These are phyloP conservation scores for Myzus persicae DNA, from an alignment of 1,140 invertebrate species.

Conservation along the genomic window DNA sequence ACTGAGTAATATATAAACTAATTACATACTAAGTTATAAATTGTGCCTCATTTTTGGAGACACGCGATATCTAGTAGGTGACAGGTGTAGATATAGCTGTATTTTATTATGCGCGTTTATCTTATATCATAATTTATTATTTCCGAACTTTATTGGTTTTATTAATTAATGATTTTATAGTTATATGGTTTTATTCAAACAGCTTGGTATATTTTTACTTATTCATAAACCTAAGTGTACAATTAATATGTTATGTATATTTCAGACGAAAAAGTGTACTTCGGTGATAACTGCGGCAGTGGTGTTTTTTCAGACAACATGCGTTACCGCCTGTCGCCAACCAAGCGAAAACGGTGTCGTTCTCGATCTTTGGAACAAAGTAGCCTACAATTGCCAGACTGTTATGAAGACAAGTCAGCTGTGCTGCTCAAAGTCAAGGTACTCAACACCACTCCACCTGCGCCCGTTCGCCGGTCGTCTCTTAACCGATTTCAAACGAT, in stretches of 20 bases:
- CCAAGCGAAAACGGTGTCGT: conserved; percentile 46
- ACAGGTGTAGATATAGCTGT: too few species aligned
- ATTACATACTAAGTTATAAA: too few species aligned
- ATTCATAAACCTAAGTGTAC: neutral
- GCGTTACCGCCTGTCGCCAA: conserved; percentile 42
- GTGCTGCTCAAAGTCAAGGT: conserved; percentile 39
- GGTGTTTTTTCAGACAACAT: conserved; percentile 5
- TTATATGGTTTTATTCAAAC: neutral
- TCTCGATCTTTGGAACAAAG: conserved; percentile 10
- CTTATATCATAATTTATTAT: neutral
- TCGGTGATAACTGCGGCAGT: neutral
- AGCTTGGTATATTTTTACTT: too few species aligned
- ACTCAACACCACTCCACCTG: conserved; percentile 27
- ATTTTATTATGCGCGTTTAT: neutral
- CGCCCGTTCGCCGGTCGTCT: conserved; percentile 32
- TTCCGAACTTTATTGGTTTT: neutral
- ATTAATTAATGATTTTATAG: too few species aligned
- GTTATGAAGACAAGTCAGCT: conserved; percentile 29
- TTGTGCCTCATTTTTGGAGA: too few species aligned
- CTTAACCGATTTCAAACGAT: conserved; percentile 46
- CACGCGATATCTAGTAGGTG: too few species aligned
- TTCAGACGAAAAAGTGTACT: conserved; percentile 30
- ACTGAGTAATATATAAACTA: too few species aligned
- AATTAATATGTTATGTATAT: neutral
- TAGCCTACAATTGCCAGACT: neutral